These are phyloP conservation scores for Platygyra sinensis DNA, from an alignment of 64 coral and sea anemone genomes.

Conservation along the genomic window DNA sequence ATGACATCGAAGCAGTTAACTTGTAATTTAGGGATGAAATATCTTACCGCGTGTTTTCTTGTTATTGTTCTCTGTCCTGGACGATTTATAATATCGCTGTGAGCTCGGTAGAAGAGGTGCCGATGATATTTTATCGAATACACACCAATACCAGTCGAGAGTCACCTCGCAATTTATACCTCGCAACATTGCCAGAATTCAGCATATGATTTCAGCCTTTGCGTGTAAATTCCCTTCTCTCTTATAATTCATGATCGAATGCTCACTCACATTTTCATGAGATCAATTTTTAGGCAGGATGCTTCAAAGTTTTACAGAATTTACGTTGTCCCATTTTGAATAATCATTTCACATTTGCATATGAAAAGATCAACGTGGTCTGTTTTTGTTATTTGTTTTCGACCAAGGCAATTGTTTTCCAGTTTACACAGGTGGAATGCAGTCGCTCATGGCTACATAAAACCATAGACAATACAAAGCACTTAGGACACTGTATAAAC, in stretches of 20 bases:
- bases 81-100: slow-evolving; percentile 17
- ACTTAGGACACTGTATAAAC: not conserved
- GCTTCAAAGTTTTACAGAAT: not conserved
- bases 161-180: not conserved
- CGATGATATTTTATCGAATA: not conserved
- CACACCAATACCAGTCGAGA: not conserved
- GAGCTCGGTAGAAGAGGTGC: not conserved
- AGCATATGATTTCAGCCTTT: not conserved
- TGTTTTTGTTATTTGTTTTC: slow-evolving; percentile 8
- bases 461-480: not conserved
- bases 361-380: slow-evolving; percentile 10
- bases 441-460: not conserved
- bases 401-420: not conserved
- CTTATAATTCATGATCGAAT: not conserved
- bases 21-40: not conserved
- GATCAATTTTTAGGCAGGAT: not conserved
- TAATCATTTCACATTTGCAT: slow-evolving; percentile 32
- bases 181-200: not conserved
- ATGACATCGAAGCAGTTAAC: not conserved
- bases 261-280: not conserved
- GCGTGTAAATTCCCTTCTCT: not conserved
- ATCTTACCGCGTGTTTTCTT: slow-evolving; percentile 7
- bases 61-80: not conserved
- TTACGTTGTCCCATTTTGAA: not conserved
- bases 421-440: slow-evolving; percentile 27